phyloP scores from a whole-genome alignment of 1,140 invertebrate genomes.

The Apis mellifera region DNA sequence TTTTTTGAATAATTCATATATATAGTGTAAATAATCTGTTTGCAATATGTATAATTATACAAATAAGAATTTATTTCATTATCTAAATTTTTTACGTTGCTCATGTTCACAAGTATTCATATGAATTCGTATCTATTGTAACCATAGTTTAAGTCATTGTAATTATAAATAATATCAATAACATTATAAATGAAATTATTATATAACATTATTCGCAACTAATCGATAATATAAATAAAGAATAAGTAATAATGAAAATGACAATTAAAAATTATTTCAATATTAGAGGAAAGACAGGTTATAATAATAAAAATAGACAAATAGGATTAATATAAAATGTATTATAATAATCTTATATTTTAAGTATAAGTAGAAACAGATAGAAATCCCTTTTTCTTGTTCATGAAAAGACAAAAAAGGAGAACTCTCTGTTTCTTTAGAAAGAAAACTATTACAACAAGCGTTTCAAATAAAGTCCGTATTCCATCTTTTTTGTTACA shows the following conservation, averaged over 20 bases:
- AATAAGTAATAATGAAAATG: background rate
- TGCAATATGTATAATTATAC: too few species aligned
- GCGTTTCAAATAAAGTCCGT: slow-evolving; percentile 64
- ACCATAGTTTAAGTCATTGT: background rate
- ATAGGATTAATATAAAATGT: slow-evolving; percentile 80
- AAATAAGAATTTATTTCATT: too few species aligned
- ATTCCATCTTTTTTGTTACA: slow-evolving; percentile 1
- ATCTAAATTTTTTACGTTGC: too few species aligned
- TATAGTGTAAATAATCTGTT: too few species aligned
- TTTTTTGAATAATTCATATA: too few species aligned
- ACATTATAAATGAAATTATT: slow-evolving; percentile 15
- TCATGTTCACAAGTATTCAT: too few species aligned
- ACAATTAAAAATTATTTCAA: slow-evolving; percentile 6
- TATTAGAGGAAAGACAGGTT: slow-evolving; percentile 31
- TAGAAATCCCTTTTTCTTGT: slow-evolving; percentile 41
- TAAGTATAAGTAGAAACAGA: slow-evolving; percentile 69
- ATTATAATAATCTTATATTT: slow-evolving; percentile 76
- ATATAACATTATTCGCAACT: background rate
- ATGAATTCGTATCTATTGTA: too few species aligned
- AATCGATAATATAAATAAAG: background rate
- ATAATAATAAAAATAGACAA: slow-evolving; percentile 45
- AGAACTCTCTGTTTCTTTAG: slow-evolving; percentile 50
- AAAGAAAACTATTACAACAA: slow-evolving; percentile 73
- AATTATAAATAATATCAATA: slow-evolving; percentile 17
- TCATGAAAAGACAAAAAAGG: slow-evolving; percentile 6